Conservation (phyloP, 2,113 vertebrate genomes). For the Tragelaphus scriptus region DNA sequence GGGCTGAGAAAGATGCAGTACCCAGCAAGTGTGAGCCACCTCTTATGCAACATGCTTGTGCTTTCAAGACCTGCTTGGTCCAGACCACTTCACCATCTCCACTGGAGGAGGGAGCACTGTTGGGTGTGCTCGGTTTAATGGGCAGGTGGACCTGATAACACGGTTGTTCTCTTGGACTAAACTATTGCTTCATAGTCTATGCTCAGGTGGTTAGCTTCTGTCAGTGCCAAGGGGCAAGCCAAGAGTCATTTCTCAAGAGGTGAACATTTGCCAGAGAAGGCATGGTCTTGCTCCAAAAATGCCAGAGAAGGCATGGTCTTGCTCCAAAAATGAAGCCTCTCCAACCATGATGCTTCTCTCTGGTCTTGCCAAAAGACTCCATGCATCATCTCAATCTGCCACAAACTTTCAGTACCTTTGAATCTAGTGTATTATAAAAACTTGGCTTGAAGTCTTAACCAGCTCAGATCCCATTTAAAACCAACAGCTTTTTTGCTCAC, state of each 20-base stretch:
- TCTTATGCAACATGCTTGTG: neutral
- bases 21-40: neutral
- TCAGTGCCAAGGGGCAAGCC: constrained; percentile 13
- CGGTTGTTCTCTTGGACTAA: neutral
- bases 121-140: neutral
- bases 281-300: constrained; percentile 2
- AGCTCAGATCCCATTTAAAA: neutral
- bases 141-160: neutral
- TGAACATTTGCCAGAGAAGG: constrained; percentile 30
- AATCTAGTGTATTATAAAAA: neutral
- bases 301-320: constrained; percentile 29
- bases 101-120: neutral
- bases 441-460: neutral
- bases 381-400: neutral
- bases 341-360: neutral
- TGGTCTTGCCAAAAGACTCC: constrained; percentile 12
- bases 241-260: constrained; percentile 40
- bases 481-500: neutral
- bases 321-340: neutral
- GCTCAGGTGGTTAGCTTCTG: constrained; percentile 8
- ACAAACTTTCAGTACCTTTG: neutral
- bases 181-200: neutral
- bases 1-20: neutral
- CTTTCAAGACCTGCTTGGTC: neutral
- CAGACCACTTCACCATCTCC: neutral